A percentile compares a stretch with the other conserved stretches of the same genome.
Evolutionary conservation across 1,140 invertebrate species (phyloP).

Genomic region (Forficula auricularia): DNA sequence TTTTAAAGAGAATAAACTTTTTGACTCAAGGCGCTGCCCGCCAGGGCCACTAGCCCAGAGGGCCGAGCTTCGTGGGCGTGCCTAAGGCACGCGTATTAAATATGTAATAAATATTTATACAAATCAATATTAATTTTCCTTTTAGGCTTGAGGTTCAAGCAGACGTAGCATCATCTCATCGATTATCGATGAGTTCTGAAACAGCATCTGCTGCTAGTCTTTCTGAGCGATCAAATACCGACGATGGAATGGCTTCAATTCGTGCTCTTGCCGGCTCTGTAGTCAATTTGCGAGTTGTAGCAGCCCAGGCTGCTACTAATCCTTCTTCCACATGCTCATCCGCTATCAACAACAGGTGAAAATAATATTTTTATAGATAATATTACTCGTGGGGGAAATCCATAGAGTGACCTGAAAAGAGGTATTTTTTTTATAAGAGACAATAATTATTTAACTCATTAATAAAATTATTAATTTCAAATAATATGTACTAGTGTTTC

Average conservation of each 20-base stretch:
- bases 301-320: constrained; percentile 20
- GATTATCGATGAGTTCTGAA: constrained; percentile 55
- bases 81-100: not conserved
- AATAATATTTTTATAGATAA: no score
- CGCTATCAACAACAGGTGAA: not conserved
- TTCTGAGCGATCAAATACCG: constrained; percentile 45
- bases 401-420: no score
- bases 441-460: no score
- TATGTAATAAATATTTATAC: not conserved
- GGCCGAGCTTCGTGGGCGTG: no score
- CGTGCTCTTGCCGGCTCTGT: constrained; percentile 60
- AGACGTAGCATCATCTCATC: constrained; percentile 49
- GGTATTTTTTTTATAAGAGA: no score
- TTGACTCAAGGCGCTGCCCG: no score
- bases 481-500: no score
- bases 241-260: constrained; percentile 52
- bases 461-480: no score
- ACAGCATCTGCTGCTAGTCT: constrained; percentile 47
- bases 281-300: constrained; percentile 44
- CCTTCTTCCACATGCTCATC: constrained; percentile 10
- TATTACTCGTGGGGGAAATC: no score
- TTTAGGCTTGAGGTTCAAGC: constrained; percentile 55
- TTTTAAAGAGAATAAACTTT: no score
- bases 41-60: no score
- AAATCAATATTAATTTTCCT: no score